Base-by-base conservation (phyloP, 2,888 invertebrate genomes). In the Chironomus tentans region DNA sequence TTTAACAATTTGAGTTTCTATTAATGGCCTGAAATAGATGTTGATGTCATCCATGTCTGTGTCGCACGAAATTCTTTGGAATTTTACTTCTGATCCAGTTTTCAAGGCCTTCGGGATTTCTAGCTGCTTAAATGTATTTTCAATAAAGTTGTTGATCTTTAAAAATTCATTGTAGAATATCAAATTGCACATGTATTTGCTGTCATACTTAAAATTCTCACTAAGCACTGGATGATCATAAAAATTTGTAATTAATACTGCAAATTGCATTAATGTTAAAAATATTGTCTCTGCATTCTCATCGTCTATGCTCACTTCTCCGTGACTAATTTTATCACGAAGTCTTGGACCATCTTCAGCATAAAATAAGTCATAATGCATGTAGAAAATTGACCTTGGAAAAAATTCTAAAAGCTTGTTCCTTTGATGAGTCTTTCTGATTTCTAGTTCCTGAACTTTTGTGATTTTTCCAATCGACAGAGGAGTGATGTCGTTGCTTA, bases 271-370 rank as follows among this genome's bases (percentile, higher is more conserved):
- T 77, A 72, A 81, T 76, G 21, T 78, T 73, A 4, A 6, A n/a
- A 74, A 68, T 4, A 65, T n/a, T 24, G 6, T 4, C 4, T 62
- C 10, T 0, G 13, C 48, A 13, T n/a, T 21, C n/a, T 24, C 46
- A 10, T 74, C 74, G 6, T 77, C 21, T 46, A 83, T 78, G 38
- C 79, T 77, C 3, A 82, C 79, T 80, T 87, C 87, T 6, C 87
- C 87, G 80, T 87, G 87, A 78, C 87, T 86, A 3, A 87, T 79
- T 80, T 83, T 84, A 79, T 87, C 87, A 38, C 87, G 80, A 47
- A 87, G 79, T 68, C 87, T 79, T n/a, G 85, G 86, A 0, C 87
- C 87, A 70, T 81, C 81, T 6, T 83, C 83, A 76, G 84, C 83
- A 2, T 83, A 80, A 77, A 87, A 82, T 22, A 86, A 77, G 79